Conservation (phyloP, 2,113 vertebrate species). For the Lasiurus borealis region DNA sequence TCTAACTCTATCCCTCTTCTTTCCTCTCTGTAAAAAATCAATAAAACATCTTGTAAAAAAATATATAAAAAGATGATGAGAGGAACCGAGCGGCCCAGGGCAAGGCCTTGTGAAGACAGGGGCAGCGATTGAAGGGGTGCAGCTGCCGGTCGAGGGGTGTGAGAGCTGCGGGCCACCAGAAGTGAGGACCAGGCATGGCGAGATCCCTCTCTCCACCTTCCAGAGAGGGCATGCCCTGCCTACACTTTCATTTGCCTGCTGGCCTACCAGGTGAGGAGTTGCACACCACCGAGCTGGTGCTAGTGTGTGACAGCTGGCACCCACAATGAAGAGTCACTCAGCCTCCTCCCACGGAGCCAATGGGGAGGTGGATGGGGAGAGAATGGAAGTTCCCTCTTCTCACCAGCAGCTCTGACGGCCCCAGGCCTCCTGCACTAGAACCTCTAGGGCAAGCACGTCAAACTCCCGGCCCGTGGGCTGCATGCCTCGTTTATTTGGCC, state of each 20-base stretch:
- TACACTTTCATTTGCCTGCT: neutral
- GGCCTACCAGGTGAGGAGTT: neutral
- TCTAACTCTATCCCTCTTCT: too few relatives aligned
- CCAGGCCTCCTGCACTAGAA: too few relatives aligned
- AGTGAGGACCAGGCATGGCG: neutral
- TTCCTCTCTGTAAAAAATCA: too few relatives aligned
- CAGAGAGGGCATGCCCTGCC: neutral
- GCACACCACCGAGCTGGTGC: neutral
- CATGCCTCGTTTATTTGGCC: too few relatives aligned
- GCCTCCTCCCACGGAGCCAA: neutral
- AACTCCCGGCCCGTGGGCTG: too few relatives aligned
- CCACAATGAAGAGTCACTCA: neutral
- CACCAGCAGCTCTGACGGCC: neutral
- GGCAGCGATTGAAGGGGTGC: neutral
- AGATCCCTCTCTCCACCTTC: neutral
- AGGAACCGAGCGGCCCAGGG: neutral
- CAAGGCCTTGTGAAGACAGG: neutral
- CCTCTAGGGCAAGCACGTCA: neutral
- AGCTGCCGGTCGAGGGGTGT: neutral
- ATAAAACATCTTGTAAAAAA: too few relatives aligned
- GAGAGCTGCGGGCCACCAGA: accelerated
- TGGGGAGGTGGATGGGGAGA: accelerated
- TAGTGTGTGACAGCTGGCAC: neutral
- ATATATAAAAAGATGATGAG: neutral
- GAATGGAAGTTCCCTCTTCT: neutral